Base-by-base conservation (phyloP, 2,888 invertebrate species). In the Pyrrhosoma nymphula region DNA sequence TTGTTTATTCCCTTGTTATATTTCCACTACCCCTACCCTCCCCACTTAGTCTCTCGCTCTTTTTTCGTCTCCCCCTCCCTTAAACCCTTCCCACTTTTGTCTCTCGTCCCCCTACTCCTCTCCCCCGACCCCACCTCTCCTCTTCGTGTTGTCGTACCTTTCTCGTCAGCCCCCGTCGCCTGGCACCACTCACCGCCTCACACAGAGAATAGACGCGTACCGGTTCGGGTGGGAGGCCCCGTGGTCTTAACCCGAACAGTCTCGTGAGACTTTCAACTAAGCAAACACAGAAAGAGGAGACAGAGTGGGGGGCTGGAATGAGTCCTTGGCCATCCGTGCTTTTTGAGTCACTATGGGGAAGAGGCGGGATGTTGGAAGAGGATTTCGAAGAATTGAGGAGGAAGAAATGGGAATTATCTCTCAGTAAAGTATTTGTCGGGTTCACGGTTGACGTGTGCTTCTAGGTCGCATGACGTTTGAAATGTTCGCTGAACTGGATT, bases 371-470 rank as follows among this genome's bases (percentile, higher is more conserved):
- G 30, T 23, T 23, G 91, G 26, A 12, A 12, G 60, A 60, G 60
- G 10, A 10, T 20, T 60, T 60, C 60, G 60, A 2, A 60, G 60
- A 63, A 35, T 63, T 63, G 26, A 23, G 63, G 10, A 39, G 35
- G 35, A 26, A 56, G 60, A 20, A n/a, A 8, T 35, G 91, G 63
- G 60, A 91, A 91, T 91, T 91, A 69, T 0, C 16, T 60, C 39
- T 20, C 63, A 39, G 39, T 63, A 39, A 60, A 91, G 63, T 63
- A 91, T 60, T 91, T 91, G 91, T 91, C 91, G 63, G 91, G 63
- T 63, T 12, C 63, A 18, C 30, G 60, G 23, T 20, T 39, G 35
- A 23, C 63, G 60, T 60, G 91, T 39, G 26, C 69, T 60, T 23
- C n/a, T 69, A 69, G 20, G 69, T n/a, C 69, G 26, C 26, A 69